Percentiles rank a stretch among this genome's conserved stretches.
These are phyloP conservation scores for Esperia sulphurella DNA, from an alignment of 2,888 invertebrate genomes.

Conservation along the genomic window DNA sequence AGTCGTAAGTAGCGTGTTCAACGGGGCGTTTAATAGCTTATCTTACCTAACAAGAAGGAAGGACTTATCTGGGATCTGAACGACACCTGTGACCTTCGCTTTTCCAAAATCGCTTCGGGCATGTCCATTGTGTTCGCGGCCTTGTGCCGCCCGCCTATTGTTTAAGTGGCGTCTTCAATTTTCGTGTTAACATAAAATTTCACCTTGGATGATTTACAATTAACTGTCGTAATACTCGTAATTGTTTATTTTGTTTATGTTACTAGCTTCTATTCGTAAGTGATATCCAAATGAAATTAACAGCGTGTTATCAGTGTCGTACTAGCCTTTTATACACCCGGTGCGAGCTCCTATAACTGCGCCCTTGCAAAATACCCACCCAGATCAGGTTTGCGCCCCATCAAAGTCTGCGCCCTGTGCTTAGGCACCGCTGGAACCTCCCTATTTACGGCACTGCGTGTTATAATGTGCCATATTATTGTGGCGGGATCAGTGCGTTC, in stretches of 20 bases:
- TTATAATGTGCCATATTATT: too few species aligned
- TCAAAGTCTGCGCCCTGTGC: too few species aligned
- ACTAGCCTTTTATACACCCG: too few species aligned
- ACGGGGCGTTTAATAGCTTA: constrained; percentile 59
- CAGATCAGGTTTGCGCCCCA: too few species aligned
- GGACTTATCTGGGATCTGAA: constrained; percentile 56
- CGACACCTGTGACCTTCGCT: constrained; percentile 58
- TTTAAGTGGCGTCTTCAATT: constrained; percentile 53
- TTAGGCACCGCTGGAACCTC: too few species aligned
- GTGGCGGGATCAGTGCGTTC: too few species aligned
- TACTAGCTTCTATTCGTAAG: not conserved
- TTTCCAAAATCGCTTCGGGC: constrained; percentile 63
- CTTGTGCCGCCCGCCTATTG: constrained; percentile 38
- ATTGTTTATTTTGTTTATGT: constrained; percentile 18
- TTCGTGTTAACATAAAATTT: constrained; percentile 60
- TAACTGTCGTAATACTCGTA: constrained; percentile 42
- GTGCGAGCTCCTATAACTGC: too few species aligned
- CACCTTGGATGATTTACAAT: constrained; percentile 61
- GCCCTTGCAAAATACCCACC: too few species aligned
- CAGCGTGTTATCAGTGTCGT: too few species aligned
- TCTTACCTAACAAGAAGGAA: constrained; percentile 54
- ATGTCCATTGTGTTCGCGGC: constrained; percentile 54
- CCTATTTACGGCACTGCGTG: too few species aligned
- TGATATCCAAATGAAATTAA: too few species aligned
- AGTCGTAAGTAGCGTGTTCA: constrained; percentile 25